These are phyloP conservation scores for Scaptomyza reducta DNA, from an alignment of 2,888 invertebrate species.

Conservation along the genomic window DNA sequence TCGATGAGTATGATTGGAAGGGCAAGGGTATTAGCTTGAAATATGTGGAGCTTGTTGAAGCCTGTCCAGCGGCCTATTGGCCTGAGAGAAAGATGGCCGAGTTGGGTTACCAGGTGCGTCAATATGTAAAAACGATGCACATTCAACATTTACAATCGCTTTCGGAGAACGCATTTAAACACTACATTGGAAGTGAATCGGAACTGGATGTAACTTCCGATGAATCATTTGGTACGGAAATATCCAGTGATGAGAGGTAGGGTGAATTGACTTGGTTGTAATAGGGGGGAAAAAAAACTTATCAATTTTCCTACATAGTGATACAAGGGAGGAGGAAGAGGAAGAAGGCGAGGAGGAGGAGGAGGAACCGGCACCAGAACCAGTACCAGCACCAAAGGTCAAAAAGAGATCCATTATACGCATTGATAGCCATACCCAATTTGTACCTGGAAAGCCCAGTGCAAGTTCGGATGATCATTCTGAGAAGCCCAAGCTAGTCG, in stretches of 20 bases:
- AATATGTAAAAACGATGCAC: slow-evolving; percentile 65
- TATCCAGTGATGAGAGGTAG: slow-evolving; percentile 62
- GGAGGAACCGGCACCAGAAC: background rate
- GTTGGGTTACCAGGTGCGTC: slow-evolving; percentile 58
- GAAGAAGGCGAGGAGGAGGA: slow-evolving; percentile 33
- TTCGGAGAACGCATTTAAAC: slow-evolving; percentile 60
- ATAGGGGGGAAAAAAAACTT: too few relatives aligned
- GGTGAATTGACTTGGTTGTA: background rate
- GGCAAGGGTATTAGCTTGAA: slow-evolving; percentile 71
- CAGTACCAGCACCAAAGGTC: background rate
- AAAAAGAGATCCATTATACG: background rate
- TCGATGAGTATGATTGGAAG: slow-evolving; percentile 68
- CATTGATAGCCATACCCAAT: background rate
- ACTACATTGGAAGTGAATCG: slow-evolving; percentile 42
- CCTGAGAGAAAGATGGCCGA: slow-evolving; percentile 65
- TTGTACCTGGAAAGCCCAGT: background rate
- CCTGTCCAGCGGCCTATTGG: slow-evolving; percentile 74
- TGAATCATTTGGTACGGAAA: slow-evolving; percentile 26
- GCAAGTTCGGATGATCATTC: background rate
- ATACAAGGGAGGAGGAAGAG: slow-evolving; percentile 37
- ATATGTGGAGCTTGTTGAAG: slow-evolving; percentile 75
- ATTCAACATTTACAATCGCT: slow-evolving; percentile 74
- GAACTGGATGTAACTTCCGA: slow-evolving; percentile 56
- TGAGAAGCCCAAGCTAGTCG: background rate
- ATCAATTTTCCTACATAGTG: slow-evolving; percentile 6